Percentiles rank a stretch among this genome's conserved stretches.
phyloP scores from a whole-genome alignment of 2,888 invertebrate species.

The Magallana nippona region DNA sequence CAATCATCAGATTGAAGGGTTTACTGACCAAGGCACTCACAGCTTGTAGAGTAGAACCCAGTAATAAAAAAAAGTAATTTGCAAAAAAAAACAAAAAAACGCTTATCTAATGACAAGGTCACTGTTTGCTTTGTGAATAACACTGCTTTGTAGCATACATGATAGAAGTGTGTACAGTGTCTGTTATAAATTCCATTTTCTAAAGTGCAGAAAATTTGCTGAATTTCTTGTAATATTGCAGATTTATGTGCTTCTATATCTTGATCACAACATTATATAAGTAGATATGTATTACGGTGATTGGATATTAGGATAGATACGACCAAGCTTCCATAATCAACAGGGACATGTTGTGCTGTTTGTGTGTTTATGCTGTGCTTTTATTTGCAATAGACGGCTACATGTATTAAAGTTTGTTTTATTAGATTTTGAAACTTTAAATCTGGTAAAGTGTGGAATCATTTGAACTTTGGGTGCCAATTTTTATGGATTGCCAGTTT shows the following conservation, averaged over 20 bases:
- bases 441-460: not conserved
- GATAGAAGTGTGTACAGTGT: not conserved
- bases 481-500: not conserved
- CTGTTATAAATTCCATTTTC: not conserved
- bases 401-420: too few relatives aligned
- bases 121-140: not conserved
- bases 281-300: not conserved
- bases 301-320: not conserved
- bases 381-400: too few relatives aligned
- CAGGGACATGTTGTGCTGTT: not conserved
- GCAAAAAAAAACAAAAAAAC: not conserved
- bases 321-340: not conserved
- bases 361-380: too few relatives aligned
- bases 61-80: not conserved
- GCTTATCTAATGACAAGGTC: not conserved
- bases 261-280: too few relatives aligned
- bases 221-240: too few relatives aligned
- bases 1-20: not conserved
- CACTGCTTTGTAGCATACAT: not conserved
- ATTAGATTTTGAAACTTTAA: too few relatives aligned
- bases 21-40: not conserved
- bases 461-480: not conserved
- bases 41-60: slow-evolving; percentile 11
- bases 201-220: not conserved
- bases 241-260: too few relatives aligned